phyloP scores from a whole-genome alignment of 2,888 invertebrate genomes.

The Pandemis cinnamomeana region DNA sequence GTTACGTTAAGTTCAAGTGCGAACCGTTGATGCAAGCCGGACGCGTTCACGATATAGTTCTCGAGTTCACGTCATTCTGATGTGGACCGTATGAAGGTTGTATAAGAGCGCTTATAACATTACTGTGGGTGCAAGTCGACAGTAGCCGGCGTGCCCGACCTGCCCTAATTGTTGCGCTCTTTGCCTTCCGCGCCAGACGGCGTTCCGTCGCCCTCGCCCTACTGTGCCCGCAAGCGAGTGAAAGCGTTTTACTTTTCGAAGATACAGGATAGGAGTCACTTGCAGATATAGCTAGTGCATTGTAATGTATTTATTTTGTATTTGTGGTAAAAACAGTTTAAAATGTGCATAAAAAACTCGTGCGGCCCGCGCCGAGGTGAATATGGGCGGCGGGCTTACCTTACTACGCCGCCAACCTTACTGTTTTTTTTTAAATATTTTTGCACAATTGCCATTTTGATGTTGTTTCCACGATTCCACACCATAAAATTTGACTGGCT shows the following conservation, averaged over 20 bases:
- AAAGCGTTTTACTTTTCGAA: constrained; percentile 5
- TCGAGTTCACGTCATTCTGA: not conserved
- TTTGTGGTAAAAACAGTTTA: not conserved
- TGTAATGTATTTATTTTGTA: not conserved
- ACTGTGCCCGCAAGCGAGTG: constrained; percentile 3
- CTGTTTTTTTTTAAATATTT: no score
- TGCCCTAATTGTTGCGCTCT: constrained; percentile 43
- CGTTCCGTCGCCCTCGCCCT: constrained; percentile 8
- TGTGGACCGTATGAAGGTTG: not conserved
- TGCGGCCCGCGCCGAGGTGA: no score
- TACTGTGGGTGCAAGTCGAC: not conserved
- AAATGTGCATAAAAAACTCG: no score
- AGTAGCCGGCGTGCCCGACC: constrained; percentile 37
- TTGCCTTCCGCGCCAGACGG: constrained; percentile 5
- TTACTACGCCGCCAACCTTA: no score
- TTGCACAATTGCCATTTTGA: no score
- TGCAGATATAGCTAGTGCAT: constrained; percentile 12
- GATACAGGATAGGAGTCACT: not conserved
- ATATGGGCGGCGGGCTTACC: no score
- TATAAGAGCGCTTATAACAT: not conserved
- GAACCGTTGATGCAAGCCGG: not conserved
- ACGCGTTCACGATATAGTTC: not conserved
- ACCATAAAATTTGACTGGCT: no score
- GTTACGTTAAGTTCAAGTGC: constrained; percentile 7
- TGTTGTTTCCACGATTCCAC: no score